Conservation (phyloP, 2,113 vertebrate species). For the Lamprologus sp. region DNA sequence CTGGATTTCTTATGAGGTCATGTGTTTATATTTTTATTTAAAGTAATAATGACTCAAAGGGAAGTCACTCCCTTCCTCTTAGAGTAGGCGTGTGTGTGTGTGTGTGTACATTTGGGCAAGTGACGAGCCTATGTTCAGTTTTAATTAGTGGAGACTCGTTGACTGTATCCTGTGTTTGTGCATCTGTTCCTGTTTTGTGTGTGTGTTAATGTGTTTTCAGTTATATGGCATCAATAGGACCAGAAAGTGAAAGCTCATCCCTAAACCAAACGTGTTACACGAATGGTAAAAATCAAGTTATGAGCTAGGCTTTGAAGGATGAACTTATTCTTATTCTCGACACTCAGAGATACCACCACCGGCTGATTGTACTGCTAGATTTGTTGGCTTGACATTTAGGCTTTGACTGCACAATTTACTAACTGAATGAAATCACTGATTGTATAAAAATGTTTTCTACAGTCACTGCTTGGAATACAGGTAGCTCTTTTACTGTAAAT, state of each 20-base stretch:
- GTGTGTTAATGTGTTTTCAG: not conserved
- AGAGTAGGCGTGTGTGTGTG: not conserved
- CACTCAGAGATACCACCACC: not conserved
- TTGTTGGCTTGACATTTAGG: not conserved
- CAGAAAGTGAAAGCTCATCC: not conserved
- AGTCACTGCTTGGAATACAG: not conserved
- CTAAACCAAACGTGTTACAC: not conserved
- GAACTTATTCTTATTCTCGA: not conserved
- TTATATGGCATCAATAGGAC: not conserved
- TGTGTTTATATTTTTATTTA: not conserved
- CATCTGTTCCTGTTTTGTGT: not conserved
- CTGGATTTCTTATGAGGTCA: not conserved
- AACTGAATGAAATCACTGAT: not conserved
- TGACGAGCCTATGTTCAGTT: not conserved
- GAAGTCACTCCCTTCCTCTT: conserved; percentile 14
- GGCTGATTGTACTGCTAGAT: not conserved
- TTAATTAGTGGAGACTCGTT: conserved; percentile 13
- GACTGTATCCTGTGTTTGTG: conserved; percentile 28
- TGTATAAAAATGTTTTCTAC: not conserved
- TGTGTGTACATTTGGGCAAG: not conserved
- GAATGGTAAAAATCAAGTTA: not conserved
- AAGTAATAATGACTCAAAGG: not conserved
- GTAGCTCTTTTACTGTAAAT: not conserved
- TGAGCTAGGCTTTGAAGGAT: accelerated
- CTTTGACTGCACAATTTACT: not conserved